Conservation (phyloP, 2,113 vertebrate genomes). For the Platichthys stellatus region DNA sequence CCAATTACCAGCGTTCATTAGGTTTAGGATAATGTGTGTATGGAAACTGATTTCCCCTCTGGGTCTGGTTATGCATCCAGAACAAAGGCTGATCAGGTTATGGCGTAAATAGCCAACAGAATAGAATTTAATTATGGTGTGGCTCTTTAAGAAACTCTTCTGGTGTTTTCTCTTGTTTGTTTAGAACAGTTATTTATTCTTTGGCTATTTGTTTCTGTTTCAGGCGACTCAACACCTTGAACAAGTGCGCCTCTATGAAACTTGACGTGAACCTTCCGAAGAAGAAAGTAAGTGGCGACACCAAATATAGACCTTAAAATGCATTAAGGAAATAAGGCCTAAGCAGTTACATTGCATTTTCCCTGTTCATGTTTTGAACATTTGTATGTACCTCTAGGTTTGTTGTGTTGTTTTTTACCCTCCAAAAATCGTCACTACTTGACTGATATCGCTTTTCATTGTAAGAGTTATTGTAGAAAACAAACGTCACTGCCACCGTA, state of each 20-base stretch:
- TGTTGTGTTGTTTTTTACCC: neutral
- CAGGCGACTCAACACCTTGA: slow-evolving; percentile 96
- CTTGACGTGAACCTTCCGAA: slow-evolving; percentile 96
- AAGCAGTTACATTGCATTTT: neutral
- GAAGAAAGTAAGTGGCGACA: slow-evolving; percentile 90
- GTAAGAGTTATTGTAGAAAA: neutral
- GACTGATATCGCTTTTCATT: neutral
- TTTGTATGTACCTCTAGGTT: neutral
- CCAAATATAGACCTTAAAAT: neutral
- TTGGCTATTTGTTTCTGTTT: slow-evolving; percentile 51
- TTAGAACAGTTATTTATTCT: slow-evolving; percentile 15
- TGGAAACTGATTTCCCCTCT: slow-evolving; percentile 40
- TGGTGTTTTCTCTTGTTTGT: slow-evolving; percentile 24
- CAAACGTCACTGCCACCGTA: neutral
- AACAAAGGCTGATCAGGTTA: slow-evolving; percentile 41
- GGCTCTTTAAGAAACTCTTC: slow-evolving; percentile 26
- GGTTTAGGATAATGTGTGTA: slow-evolving; percentile 43
- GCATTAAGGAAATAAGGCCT: neutral
- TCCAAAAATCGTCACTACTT: neutral
- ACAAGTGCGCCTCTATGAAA: slow-evolving; percentile 99
- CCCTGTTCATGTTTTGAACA: neutral
- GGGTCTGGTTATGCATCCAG: slow-evolving; percentile 30
- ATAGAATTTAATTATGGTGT: slow-evolving; percentile 28
- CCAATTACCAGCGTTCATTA: slow-evolving; percentile 69
- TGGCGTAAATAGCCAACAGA: slow-evolving; percentile 35